A percentile compares a stretch with the other conserved stretches of the same genome.
phyloP scores from a whole-genome alignment of 53 echinoderm and acorn worm genomes.

The Temnopleurus reevesii region DNA sequence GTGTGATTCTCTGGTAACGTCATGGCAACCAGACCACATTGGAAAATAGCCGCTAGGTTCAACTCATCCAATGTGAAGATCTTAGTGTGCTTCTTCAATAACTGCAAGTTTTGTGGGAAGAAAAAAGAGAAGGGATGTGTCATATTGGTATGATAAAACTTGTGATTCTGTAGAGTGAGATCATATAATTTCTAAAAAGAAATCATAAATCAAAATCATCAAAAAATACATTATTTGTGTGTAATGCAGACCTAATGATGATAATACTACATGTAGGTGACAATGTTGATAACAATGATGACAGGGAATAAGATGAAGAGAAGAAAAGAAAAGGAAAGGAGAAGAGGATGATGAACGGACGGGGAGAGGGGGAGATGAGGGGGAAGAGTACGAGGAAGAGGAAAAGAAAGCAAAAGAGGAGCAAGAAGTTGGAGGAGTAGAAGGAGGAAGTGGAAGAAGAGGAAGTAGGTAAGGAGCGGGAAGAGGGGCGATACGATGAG shows the following conservation, averaged over 20 bases:
- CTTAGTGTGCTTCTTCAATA: constrained; percentile 82
- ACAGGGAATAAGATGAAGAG: not conserved
- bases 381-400: too few species aligned
- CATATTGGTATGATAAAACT: too few species aligned
- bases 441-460: too few species aligned
- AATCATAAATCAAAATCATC: not conserved
- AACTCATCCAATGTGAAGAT: constrained; percentile 76
- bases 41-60: constrained; percentile 83
- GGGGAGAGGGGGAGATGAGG: too few species aligned
- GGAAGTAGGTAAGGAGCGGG: too few species aligned
- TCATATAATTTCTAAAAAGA: too few species aligned
- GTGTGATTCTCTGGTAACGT: constrained; percentile 91
- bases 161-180: too few species aligned
- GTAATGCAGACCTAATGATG: not conserved
- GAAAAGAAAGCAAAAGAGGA: too few species aligned
- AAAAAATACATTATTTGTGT: not conserved
- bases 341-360: too few species aligned
- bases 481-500: too few species aligned
- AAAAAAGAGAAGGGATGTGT: not conserved
- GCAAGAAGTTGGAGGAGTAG: too few species aligned
- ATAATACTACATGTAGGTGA: not conserved
- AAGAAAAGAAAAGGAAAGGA: too few species aligned
- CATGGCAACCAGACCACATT: constrained; percentile 86
- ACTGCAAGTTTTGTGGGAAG: constrained; percentile 65
- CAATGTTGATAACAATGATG: not conserved